Percentiles rank a stretch among this genome's conserved stretches.
These are phyloP conservation scores for Rhabditophanes sp. DNA, from an alignment of 2,888 invertebrate species.

Conservation along the genomic window DNA sequence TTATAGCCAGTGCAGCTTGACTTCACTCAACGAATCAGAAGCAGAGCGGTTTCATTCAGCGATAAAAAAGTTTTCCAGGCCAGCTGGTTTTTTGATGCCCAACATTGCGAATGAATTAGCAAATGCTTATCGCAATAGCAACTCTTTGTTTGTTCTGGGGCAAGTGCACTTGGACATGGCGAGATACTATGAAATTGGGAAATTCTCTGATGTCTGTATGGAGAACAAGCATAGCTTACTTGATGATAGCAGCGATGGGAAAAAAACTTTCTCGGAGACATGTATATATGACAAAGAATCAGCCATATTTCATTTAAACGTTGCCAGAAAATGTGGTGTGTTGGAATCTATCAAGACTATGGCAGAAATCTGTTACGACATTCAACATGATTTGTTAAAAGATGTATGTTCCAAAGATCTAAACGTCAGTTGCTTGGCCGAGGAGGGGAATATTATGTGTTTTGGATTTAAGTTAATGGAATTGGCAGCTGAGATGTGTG, in stretches of 20 bases:
- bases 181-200: conserved; percentile 51
- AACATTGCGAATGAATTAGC: conserved; percentile 45
- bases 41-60: conserved; percentile 25
- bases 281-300: conserved; percentile 48
- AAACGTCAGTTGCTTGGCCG: conserved; percentile 12
- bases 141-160: conserved; percentile 47
- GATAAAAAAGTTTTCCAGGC: conserved; percentile 24
- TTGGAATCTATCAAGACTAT: conserved; percentile 50
- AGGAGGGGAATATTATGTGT: background rate
- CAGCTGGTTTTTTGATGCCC: conserved; percentile 21
- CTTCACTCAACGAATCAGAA: conserved; percentile 17
- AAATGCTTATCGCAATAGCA: conserved; percentile 5
- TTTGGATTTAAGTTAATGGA: conserved; percentile 43
- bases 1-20: conserved; percentile 1
- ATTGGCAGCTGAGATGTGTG: conserved; percentile 49
- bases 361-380: conserved; percentile 48
- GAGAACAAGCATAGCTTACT: conserved; percentile 2
- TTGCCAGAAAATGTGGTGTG: conserved; percentile 50
- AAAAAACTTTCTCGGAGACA: background rate
- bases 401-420: conserved; percentile 45
- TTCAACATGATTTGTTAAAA: conserved; percentile 48
- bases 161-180: conserved; percentile 52
- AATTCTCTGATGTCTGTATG: too few relatives aligned
- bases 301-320: conserved; percentile 50
- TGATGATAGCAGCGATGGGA: background rate